A percentile compares a stretch with the other conserved stretches of the same genome.
Evolutionary conservation across 2,888 invertebrate species (phyloP).

Genomic region (Sussaba pulchella): DNA sequence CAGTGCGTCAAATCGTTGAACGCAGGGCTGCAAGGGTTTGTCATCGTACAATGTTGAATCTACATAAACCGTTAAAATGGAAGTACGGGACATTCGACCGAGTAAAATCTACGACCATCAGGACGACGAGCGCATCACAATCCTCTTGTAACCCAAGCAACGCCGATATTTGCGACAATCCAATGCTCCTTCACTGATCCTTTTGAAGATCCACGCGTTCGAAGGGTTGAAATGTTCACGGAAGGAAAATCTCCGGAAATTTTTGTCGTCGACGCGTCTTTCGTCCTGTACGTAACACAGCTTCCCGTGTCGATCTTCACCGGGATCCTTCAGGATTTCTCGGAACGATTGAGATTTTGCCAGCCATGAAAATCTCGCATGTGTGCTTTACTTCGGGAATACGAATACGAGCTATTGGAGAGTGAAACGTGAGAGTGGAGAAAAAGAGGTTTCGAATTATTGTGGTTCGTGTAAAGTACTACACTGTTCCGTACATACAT

Average conservation of each 20-base stretch:
- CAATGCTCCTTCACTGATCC: constrained; percentile 5
- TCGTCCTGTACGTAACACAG: not conserved
- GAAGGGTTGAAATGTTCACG: constrained; percentile 40
- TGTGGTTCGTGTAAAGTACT: not conserved
- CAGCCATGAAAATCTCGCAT: constrained; percentile 33
- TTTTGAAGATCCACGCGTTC: constrained; percentile 21
- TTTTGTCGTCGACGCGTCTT: constrained; percentile 75
- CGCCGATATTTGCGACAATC: constrained; percentile 51
- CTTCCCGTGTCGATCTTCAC: not conserved
- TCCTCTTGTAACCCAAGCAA: constrained; percentile 37
- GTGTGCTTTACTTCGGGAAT: not conserved
- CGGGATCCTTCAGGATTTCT: constrained; percentile 27
- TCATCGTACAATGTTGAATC: not conserved
- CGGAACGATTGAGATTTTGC: constrained; percentile 25
- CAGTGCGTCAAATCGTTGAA: not conserved
- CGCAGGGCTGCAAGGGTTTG: not conserved
- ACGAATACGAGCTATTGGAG: not conserved
- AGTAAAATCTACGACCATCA: constrained; percentile 31
- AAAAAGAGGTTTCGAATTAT: not conserved
- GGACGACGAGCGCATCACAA: constrained; percentile 33
- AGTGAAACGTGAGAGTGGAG: not conserved
- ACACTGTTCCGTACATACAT: not conserved
- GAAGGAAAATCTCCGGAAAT: constrained; percentile 75
- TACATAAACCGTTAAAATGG: constrained; percentile 11
- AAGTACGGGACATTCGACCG: constrained; percentile 14